Conservation (phyloP, 2,113 vertebrate genomes). For the Oostethus manadensis region DNA sequence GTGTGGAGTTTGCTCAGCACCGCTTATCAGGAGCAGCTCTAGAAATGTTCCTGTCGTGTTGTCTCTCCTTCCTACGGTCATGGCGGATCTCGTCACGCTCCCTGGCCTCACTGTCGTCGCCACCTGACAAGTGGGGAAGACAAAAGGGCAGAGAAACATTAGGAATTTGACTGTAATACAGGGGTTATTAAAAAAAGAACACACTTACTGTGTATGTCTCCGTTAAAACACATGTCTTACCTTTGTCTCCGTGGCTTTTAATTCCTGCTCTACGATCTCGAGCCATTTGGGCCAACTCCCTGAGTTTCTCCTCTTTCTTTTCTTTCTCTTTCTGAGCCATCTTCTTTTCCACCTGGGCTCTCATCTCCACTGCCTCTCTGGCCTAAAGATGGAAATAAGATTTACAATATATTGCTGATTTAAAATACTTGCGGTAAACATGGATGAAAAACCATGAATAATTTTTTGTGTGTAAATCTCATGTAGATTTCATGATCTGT, state of each 20-base stretch:
- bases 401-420: neutral
- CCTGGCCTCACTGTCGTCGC: constrained; percentile 86
- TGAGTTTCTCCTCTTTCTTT: constrained; percentile 95
- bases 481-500: no score
- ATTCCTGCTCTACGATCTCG: constrained; percentile 94
- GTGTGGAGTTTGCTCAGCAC: constrained; percentile 59
- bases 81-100: constrained; percentile 94
- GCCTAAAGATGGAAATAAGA: constrained; percentile 68
- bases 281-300: constrained; percentile 95
- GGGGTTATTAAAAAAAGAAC: no score
- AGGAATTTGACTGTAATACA: neutral
- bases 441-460: no score
- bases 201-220: no score
- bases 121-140: constrained; percentile 41
- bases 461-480: no score
- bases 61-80: constrained; percentile 88
- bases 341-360: constrained; percentile 97
- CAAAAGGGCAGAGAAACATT: neutral
- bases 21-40: constrained; percentile 94
- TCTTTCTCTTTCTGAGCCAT: constrained; percentile 99
- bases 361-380: constrained; percentile 96
- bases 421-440: no score
- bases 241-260: constrained; percentile 93
- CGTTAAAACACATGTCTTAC: constrained; percentile 49
- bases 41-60: constrained; percentile 93